Conservation (phyloP, 1,140 invertebrate species). For the Nasonia vitripennis region DNA sequence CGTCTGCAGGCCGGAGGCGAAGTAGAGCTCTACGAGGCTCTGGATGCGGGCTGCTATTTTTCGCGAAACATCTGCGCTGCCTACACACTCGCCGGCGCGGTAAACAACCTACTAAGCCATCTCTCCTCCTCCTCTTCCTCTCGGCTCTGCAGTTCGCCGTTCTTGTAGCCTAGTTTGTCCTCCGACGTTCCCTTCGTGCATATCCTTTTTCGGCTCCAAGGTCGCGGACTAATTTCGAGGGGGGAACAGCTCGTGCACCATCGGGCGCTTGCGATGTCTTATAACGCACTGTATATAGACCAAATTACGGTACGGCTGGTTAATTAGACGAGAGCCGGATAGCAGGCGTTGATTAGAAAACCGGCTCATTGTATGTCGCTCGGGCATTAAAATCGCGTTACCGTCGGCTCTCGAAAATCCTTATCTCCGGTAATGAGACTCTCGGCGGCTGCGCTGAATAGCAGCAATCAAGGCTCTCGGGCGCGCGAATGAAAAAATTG, state of each 20-base stretch:
- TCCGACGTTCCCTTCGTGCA: background rate
- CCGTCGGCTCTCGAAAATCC: background rate
- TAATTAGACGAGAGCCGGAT: background rate
- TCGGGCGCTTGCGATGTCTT: too few species aligned
- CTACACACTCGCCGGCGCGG: background rate
- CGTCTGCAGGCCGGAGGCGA: conserved; percentile 35
- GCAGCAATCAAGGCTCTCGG: too few species aligned
- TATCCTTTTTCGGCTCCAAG: conserved; percentile 38
- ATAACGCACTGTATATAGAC: too few species aligned
- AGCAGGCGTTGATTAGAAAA: too few species aligned
- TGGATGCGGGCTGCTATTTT: conserved; percentile 41
- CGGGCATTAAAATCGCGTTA: too few species aligned
- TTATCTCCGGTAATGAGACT: background rate
- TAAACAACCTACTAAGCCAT: background rate
- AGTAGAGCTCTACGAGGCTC: background rate
- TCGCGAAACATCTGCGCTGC: conserved; percentile 43
- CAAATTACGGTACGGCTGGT: too few species aligned
- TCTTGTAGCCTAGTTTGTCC: conserved; percentile 13
- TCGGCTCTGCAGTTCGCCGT: background rate
- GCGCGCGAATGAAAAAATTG: background rate
- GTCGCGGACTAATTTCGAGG: conserved; percentile 31
- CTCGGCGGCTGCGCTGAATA: too few species aligned
- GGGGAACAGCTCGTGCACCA: too few species aligned
- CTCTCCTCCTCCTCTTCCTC: background rate
- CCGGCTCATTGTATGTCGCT: too few species aligned